Conservation (phyloP, 2,888 invertebrate species). For the Mimas tiliae region DNA sequence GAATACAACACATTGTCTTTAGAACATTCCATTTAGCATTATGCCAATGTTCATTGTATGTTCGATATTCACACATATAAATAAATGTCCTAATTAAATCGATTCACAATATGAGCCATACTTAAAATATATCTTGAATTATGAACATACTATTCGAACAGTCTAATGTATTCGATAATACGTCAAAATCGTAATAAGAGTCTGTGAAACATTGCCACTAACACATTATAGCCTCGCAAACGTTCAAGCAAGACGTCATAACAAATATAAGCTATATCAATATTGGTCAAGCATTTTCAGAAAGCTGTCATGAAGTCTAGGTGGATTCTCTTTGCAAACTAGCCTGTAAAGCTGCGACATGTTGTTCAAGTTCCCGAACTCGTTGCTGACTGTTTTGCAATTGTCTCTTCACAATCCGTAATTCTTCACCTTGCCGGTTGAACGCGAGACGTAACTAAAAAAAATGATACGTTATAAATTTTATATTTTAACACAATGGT, state of each 20-base stretch:
- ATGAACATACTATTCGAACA: background rate
- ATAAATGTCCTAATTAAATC: conserved; percentile 22
- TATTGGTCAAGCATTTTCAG: conserved; percentile 10
- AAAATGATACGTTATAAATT: too few species aligned
- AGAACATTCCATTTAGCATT: background rate
- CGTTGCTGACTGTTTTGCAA: conserved; percentile 91
- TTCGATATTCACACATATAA: background rate
- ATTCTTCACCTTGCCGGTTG: conserved; percentile 91
- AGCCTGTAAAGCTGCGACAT: conserved; percentile 86
- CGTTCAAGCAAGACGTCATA: conserved; percentile 1
- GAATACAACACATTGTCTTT: background rate
- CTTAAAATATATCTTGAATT: background rate
- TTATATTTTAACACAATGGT: too few species aligned
- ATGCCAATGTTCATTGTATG: background rate
- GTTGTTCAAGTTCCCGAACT: conserved; percentile 92
- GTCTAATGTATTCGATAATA: conserved; percentile 7
- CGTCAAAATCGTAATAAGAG: background rate
- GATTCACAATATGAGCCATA: conserved; percentile 21
- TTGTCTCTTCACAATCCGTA: conserved; percentile 90
- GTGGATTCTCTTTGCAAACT: conserved; percentile 55
- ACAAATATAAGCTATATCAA: background rate
- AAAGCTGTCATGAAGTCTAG: conserved; percentile 36
- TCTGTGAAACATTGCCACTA: conserved; percentile 3
- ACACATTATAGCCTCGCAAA: conserved; percentile 17
- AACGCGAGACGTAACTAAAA: conserved; percentile 89